Base-by-base conservation (phyloP, 2,888 invertebrate genomes). In the Oxycera nigricornis region DNA sequence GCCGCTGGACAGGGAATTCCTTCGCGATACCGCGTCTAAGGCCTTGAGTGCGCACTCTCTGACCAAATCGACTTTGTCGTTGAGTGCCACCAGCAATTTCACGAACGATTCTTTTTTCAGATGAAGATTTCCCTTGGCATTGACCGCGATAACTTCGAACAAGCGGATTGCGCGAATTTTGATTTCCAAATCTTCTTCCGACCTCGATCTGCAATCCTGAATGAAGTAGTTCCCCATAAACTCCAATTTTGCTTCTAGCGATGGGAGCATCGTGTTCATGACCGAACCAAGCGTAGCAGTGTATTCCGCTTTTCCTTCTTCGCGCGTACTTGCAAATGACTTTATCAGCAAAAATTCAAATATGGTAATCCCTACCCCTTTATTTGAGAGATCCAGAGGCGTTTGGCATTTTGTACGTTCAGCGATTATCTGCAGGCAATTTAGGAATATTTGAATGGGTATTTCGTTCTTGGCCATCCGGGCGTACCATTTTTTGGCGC, bases 181-280 rank as follows among this genome's bases (percentile, higher is more conserved):
- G 2, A 89, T 81, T 78, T 87, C 86, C 0, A 87, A 85, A 74
- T 85, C 86, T 11, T 87, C 85, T 11, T 80, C 73, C 2, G 80
- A 65, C 0, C 77, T 65, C 0, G 68, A 26, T 11, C 20, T 76
- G 75, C 55, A 77, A 77, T 79, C 78, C 46, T 81, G 80, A 57
- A 87, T 85, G 55, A 88, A 87, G 78, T 90, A 87, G 79, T 90
- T 90, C 0, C 88, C 86, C 0, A 91, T 81, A 72, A 90, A 89
- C 24, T 88, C 86, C 3, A 89, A 83, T 79, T 88, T 89, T 1
- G 87, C 84, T 72, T 83, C 84, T 0, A 86, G 61, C 57, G 80
- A 83, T 2, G 81, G 82, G 78, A 88, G 88, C 52, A 87, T 84
- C 72, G 83, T 83, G 30, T 86, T 81, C 0, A 90, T 80, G 26